A percentile compares a stretch with the other conserved stretches of the same genome.
Evolutionary conservation across 2,113 vertebrate species (phyloP).

Genomic region (Prietella phreatophila): DNA sequence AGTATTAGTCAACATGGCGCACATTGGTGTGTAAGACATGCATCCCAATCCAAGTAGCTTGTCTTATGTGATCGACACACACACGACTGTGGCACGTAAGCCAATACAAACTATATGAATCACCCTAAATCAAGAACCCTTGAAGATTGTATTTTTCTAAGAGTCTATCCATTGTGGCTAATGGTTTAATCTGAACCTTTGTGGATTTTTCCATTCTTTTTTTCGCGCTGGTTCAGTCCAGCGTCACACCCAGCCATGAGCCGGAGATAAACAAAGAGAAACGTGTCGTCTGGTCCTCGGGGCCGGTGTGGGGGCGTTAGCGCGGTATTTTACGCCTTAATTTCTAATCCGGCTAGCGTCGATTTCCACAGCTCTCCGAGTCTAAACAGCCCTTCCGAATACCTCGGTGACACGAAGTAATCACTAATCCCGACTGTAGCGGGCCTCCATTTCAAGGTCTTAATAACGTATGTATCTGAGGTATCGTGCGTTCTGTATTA

Average conservation of each 20-base stretch:
- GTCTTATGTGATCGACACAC: conserved; percentile 54
- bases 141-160: neutral
- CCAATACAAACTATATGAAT: neutral
- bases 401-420: conserved; percentile 58
- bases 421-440: conserved; percentile 70
- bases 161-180: neutral
- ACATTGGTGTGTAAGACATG: neutral
- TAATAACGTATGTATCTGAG: conserved; percentile 68
- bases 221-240: conserved; percentile 7
- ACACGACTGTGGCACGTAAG: conserved; percentile 56
- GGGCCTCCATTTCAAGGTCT: conserved; percentile 71
- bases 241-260: neutral
- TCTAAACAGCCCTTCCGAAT: conserved; percentile 50
- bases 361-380: conserved; percentile 42
- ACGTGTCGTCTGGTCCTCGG: conserved; percentile 35
- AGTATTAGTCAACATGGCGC: neutral
- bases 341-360: conserved; percentile 49
- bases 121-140: neutral
- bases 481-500: conserved; percentile 53
- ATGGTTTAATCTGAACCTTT: neutral
- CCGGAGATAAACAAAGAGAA: conserved; percentile 36
- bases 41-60: conserved; percentile 55
- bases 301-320: conserved; percentile 44
- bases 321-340: conserved; percentile 45
- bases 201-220: neutral